phyloP scores from a whole-genome alignment of 2,888 invertebrate species.

The Hybos culiciformis region DNA sequence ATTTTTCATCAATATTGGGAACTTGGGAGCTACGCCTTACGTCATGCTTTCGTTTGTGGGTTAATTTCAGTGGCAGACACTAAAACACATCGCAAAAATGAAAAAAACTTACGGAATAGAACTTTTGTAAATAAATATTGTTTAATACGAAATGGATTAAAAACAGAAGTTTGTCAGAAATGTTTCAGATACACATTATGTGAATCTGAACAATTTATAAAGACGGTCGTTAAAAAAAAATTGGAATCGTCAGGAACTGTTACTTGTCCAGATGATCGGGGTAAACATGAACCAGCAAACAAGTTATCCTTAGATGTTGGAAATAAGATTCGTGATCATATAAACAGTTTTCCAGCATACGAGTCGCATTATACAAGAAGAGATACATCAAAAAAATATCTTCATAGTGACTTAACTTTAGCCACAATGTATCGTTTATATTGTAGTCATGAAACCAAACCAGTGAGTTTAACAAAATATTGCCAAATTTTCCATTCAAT shows the following conservation, averaged over 20 bases:
- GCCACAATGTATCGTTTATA: constrained; percentile 9
- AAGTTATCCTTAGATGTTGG: constrained; percentile 9
- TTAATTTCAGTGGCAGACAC: not conserved
- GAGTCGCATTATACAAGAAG: constrained; percentile 7
- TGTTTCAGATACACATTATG: constrained; percentile 14
- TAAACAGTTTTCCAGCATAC: constrained; percentile 3
- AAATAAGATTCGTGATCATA: constrained; percentile 5
- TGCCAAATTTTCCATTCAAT: not conserved
- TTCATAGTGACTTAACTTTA: constrained; percentile 6
- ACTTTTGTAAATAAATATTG: constrained; percentile 9
- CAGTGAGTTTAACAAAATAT: not conserved
- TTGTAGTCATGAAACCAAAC: constrained; percentile 3
- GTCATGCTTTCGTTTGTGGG: not conserved
- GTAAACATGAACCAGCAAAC: constrained; percentile 7
- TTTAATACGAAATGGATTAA: constrained; percentile 12
- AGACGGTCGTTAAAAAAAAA: constrained; percentile 13
- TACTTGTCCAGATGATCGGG: constrained; percentile 7
- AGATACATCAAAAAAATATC: constrained; percentile 5
- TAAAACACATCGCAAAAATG: not conserved
- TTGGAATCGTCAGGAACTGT: constrained; percentile 1
- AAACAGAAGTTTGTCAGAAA: constrained; percentile 14
- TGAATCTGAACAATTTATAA: constrained; percentile 14
- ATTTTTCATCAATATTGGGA: constrained; percentile 6
- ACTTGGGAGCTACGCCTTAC: constrained; percentile 1
- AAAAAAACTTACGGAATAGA: constrained; percentile 10